Evolutionary conservation across 1,140 invertebrate genomes (phyloP).

Genomic region (Bombus confusus): DNA sequence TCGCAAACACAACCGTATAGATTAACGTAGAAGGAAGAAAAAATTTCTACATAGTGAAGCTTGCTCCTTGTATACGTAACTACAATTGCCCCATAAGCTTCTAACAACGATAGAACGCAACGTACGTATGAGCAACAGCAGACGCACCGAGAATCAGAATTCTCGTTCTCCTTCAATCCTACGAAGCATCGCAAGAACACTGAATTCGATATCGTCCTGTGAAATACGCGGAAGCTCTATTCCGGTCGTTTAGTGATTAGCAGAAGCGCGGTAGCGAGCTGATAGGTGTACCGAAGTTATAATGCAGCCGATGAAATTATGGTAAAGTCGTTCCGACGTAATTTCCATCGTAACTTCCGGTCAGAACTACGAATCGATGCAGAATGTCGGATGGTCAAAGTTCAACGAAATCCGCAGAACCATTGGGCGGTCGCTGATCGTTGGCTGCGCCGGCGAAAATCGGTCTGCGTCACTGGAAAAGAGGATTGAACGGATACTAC

Average conservation of each 20-base stretch:
- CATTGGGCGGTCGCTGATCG: slow-evolving; percentile 13
- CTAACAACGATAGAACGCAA: background rate
- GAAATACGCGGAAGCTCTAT: background rate
- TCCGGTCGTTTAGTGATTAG: slow-evolving; percentile 24
- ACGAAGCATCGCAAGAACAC: background rate
- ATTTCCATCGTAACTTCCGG: slow-evolving; percentile 50
- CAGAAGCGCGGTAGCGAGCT: background rate
- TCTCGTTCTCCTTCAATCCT: background rate
- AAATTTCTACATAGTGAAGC: no score
- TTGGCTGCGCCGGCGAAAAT: slow-evolving; percentile 25
- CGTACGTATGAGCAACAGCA: background rate
- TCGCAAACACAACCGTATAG: background rate
- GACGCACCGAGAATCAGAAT: background rate
- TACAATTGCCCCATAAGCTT: background rate
- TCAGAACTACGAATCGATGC: slow-evolving; percentile 36
- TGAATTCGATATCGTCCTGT: background rate
- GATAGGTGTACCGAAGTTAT: slow-evolving; percentile 43
- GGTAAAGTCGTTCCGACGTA: slow-evolving; percentile 28
- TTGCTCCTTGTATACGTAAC: background rate
- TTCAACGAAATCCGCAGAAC: slow-evolving; percentile 10
- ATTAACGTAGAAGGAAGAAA: background rate
- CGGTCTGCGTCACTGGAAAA: slow-evolving; percentile 9
- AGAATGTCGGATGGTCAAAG: slow-evolving; percentile 46
- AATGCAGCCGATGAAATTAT: slow-evolving; percentile 45
- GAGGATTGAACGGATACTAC: slow-evolving; percentile 17